Evolutionary conservation across 2,888 invertebrate species (phyloP).

Genomic region (Hypselothyrea guttata): DNA sequence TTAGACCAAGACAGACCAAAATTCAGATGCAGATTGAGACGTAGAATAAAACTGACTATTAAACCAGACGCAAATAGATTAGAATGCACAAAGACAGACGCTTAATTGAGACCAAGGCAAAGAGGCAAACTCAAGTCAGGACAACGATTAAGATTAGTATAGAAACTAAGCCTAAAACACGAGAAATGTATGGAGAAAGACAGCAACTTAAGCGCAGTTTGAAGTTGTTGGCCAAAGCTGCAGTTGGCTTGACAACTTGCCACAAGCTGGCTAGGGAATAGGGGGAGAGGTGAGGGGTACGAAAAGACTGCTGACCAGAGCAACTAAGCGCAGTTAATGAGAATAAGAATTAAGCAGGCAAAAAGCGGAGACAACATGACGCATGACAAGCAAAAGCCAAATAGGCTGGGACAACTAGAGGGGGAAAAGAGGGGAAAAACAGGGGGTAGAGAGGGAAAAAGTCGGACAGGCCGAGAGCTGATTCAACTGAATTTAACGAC

Average conservation of each 20-base stretch:
- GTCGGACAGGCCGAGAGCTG: constrained; percentile 8
- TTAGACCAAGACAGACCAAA: no score
- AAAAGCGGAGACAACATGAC: constrained; percentile 44
- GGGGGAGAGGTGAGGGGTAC: background rate
- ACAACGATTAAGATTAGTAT: no score
- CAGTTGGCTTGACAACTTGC: constrained; percentile 30
- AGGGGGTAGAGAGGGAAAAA: background rate
- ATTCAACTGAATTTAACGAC: constrained; percentile 52
- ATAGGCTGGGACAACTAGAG: constrained; percentile 31
- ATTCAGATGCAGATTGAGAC: no score
- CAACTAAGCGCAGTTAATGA: constrained; percentile 52
- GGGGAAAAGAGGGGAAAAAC: background rate
- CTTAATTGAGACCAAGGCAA: no score
- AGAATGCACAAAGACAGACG: no score
- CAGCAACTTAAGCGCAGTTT: background rate
- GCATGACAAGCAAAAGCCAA: constrained; percentile 42
- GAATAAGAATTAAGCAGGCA: constrained; percentile 34
- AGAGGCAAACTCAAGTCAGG: background rate
- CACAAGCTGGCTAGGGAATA: constrained; percentile 14
- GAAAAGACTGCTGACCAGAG: constrained; percentile 3
- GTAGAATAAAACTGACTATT: no score
- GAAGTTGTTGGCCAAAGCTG: constrained; percentile 8
- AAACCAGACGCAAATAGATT: no score
- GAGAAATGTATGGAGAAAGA: background rate
- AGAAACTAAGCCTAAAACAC: background rate